Evolutionary conservation across 2,113 vertebrate species (phyloP), one percentile per base, ranked within the genome.

Genomic region (Oreochromis spilurus): DNA sequence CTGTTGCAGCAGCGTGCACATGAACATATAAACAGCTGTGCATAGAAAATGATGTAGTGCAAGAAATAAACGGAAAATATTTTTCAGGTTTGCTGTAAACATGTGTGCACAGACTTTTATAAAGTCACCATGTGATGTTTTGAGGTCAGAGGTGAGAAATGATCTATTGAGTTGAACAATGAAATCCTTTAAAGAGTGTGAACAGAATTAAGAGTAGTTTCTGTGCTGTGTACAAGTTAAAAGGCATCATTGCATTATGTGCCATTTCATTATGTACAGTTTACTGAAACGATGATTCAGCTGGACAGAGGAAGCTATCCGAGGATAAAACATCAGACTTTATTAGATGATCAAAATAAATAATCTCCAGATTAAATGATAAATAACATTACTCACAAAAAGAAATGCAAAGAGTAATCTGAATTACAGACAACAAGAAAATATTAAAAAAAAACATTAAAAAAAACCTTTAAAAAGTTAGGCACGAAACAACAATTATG

Each of bases 61-160:
- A 13, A 36, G 34, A 67, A 67, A 67, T 67, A 67, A 65, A 67
- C 38, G 62, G 62, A 38, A 67, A 38, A 67, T 21, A 0, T 13
- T 38, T 38, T 67, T 38, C 34, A 13, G 62, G 10, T 67, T 21
- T 38, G 60, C 60, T 67, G 19, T 67, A 67, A 67, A 38, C 2
- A 5, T n/a, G 11, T 67, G 60, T 67, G 60, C 60, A 38, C 60
- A 67, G 34, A 38, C 19, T 21, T 38, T 38, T 10, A 2, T 13
- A 67, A 67, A 67, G 11, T 13, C 34, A 12, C 19, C 11, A 67
- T 4, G 6, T 67, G 60, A 67, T 38, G 34, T n/a, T 65, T 38
- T 65, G 34, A 67, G 60, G 60, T 67, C 19, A 21, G 60, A 21
- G 19, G 60, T 67, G 34, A 67, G 60, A 67, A 67, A 67, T 38